phyloP scores from a whole-genome alignment of 2,113 vertebrate genomes.

The Dasyurus viverrinus region DNA sequence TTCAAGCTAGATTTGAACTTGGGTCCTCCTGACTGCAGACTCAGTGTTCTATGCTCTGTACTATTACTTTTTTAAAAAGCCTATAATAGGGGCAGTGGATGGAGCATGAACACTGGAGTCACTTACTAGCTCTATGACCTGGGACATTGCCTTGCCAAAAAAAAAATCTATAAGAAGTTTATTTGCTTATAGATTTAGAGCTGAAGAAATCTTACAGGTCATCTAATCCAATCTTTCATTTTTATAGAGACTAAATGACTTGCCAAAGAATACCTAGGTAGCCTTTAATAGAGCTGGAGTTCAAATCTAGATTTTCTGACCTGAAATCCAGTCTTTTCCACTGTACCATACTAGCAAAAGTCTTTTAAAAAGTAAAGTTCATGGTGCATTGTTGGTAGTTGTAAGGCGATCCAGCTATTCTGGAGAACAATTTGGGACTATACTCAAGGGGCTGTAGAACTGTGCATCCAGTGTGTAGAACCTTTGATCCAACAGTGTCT shows the following conservation, averaged over 20 bases:
- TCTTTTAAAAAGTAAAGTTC: no score
- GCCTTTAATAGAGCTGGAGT: neutral
- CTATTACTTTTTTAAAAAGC: no score
- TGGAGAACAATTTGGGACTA: no score
- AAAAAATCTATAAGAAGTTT: neutral
- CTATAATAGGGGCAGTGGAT: no score
- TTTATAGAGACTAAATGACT: neutral
- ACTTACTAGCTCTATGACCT: no score
- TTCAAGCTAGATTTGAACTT: neutral
- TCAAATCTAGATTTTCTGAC: neutral
- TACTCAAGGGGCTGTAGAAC: no score
- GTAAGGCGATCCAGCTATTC: no score
- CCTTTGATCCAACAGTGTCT: no score
- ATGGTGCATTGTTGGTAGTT: no score
- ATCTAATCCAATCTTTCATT: neutral
- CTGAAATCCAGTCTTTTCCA: neutral
- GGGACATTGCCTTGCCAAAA: neutral
- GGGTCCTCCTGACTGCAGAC: neutral
- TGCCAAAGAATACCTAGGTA: neutral
- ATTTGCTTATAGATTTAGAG: neutral
- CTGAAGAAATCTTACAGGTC: neutral
- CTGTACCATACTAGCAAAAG: neutral
- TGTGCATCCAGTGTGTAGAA: no score
- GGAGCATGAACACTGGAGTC: no score
- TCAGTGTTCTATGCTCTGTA: neutral